phyloP scores from a whole-genome alignment of 2,113 vertebrate species.

The Hiodon tergisus region DNA sequence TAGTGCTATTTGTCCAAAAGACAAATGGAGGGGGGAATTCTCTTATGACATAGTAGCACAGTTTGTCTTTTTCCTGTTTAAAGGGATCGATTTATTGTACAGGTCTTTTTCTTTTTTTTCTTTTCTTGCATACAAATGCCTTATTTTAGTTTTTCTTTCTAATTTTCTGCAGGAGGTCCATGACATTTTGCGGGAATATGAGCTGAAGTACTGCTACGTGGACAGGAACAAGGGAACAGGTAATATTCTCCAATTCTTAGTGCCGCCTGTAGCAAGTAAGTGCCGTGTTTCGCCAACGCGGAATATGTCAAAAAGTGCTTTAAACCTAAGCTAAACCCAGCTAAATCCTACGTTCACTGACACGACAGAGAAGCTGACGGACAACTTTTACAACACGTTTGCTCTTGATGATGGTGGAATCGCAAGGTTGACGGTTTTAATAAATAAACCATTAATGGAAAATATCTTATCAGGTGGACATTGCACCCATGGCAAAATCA shows the following conservation, averaged over 20 bases:
- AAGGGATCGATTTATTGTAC: not conserved
- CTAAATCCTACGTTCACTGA: too few relatives aligned
- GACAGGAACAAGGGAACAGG: slow-evolving; percentile 97
- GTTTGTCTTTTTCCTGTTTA: not conserved
- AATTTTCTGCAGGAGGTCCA: slow-evolving; percentile 77
- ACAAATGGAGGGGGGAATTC: too few relatives aligned
- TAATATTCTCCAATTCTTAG: slow-evolving; percentile 49
- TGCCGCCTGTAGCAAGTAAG: not conserved
- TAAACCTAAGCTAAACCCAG: too few relatives aligned
- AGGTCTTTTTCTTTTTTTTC: slow-evolving; percentile 28
- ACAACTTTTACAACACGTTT: too few relatives aligned
- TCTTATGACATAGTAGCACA: too few relatives aligned
- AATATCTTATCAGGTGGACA: slow-evolving; percentile 17
- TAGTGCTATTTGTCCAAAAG: too few relatives aligned
- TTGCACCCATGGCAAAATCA: not conserved
- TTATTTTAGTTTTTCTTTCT: too few relatives aligned
- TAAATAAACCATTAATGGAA: slow-evolving; percentile 42
- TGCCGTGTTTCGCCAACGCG: not conserved
- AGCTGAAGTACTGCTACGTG: slow-evolving; percentile 96
- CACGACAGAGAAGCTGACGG: too few relatives aligned
- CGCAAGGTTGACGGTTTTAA: slow-evolving; percentile 50
- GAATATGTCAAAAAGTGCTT: too few relatives aligned
- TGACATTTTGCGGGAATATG: slow-evolving; percentile 87
- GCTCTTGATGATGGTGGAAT: not conserved
- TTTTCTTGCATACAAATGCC: too few relatives aligned